phyloP scores from a whole-genome alignment of 2,113 vertebrate species.

The Girardinichthys multiradiatus region DNA sequence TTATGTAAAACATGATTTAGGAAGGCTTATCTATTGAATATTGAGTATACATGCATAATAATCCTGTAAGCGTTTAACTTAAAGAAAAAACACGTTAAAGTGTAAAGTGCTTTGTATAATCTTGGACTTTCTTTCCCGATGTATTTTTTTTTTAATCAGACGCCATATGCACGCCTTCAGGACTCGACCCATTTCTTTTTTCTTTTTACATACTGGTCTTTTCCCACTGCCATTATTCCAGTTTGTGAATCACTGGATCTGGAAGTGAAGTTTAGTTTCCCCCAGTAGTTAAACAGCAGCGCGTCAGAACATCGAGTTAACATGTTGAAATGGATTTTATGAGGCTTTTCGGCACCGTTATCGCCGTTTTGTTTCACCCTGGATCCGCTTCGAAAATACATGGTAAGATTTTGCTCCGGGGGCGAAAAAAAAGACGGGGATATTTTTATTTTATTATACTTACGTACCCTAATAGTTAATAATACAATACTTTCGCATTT shows the following conservation, averaged over 20 bases:
- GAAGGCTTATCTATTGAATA: neutral
- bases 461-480: too few relatives aligned
- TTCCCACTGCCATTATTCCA: neutral
- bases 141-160: slow-evolving; percentile 13
- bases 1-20: slow-evolving; percentile 31
- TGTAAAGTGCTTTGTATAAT: neutral
- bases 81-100: neutral
- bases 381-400: slow-evolving; percentile 68
- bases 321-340: slow-evolving; percentile 83
- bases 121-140: slow-evolving; percentile 4
- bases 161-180: slow-evolving; percentile 60
- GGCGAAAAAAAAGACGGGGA: neutral
- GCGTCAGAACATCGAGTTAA: slow-evolving; percentile 42
- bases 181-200: slow-evolving; percentile 41
- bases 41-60: neutral
- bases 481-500: too few relatives aligned
- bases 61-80: neutral
- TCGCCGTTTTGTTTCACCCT: slow-evolving; percentile 75
- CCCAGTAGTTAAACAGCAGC: neutral
- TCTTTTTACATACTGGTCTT: neutral
- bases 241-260: neutral
- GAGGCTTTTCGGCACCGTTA: slow-evolving; percentile 75
- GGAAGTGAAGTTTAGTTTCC: neutral
- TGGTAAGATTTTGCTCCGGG: slow-evolving; percentile 68
- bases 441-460: neutral